A percentile compares a stretch with the other conserved stretches of the same genome.
Evolutionary conservation across 2,888 invertebrate genomes (phyloP).

Genomic region (Marronus borbonicus): DNA sequence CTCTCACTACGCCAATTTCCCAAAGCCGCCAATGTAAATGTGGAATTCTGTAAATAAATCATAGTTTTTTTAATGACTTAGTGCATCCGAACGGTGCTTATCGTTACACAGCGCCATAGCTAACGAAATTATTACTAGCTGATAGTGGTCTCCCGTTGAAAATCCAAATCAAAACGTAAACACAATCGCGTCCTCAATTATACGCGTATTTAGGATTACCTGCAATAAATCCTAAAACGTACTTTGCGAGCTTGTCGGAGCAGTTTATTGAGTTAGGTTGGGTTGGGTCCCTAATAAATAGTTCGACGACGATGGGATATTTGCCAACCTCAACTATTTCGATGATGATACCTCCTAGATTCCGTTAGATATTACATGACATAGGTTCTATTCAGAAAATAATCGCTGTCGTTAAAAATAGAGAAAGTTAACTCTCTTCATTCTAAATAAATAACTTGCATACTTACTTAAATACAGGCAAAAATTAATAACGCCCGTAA

Average conservation of each 20-base stretch:
- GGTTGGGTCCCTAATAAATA: background rate
- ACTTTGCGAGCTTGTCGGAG: background rate
- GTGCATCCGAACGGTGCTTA: background rate
- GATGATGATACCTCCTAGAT: background rate
- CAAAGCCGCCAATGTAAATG: no score
- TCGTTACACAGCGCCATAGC: background rate
- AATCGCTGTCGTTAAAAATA: no score
- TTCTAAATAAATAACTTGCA: no score
- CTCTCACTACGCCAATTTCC: no score
- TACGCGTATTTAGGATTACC: background rate
- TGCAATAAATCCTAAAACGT: background rate
- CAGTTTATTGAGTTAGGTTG: slow-evolving; percentile 9
- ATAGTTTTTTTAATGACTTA: no score
- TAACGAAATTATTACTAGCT: background rate
- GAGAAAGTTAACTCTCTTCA: no score
- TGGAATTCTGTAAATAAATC: no score
- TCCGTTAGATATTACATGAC: no score
- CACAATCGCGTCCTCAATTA: slow-evolving; percentile 8
- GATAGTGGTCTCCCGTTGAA: background rate
- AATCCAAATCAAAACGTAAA: slow-evolving; percentile 1
- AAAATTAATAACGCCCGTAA: no score
- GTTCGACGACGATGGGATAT: background rate
- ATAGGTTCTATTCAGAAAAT: no score
- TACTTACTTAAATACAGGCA: no score
- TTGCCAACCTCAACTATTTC: background rate